Base-by-base conservation (phyloP, 2,888 invertebrate species). In the Netelia melanura region DNA sequence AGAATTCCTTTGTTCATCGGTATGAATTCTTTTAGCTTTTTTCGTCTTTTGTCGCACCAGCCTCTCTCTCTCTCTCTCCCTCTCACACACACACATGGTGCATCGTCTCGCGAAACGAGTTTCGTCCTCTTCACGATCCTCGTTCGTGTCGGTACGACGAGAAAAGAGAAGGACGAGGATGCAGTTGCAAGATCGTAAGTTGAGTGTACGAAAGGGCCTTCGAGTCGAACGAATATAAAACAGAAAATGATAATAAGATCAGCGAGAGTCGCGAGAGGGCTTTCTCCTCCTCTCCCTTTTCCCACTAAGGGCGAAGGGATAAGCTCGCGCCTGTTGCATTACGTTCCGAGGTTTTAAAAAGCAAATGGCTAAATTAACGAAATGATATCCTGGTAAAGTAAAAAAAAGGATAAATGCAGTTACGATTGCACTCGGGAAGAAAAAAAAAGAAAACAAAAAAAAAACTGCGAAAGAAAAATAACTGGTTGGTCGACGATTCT, bases 71-170 rank as follows among this genome's bases (percentile, higher is more conserved):
- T 30, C 30, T 30, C 30, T 30, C 30, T 30, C 30, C 3, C 6
- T 30, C 30, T 30, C 30, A 5, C 6, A 5, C 6, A 5, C 56
- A 44, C 70, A 8, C 58, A 38, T n/a, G 58, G 67, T 52, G 38
- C 75, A 71, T 48, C 48, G 62, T 65, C 52, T 21, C n/a, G 75
- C 70, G 58, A 75, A 83, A 83, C 83, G 79, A 79, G 83, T 83
- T 83, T 65, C 58, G 75, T 75, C 75, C 75, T 61, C 62, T 58
- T 58, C 48, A n/a, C 56, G n/a, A 77, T 30, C 30, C 64, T 65
- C 11, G 17, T 68, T 17, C 77, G 44, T 61, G 48, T 25, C 17
- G 21, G 30, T n/a, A 23, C 17, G 44, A 21, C 1, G 30, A 9
- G 0, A 54, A 54, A 30, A 48, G 30, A 48, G 30, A 81, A 64